Conservation (phyloP, 2,797 vertebrate genomes). For the Macrochelys suwanniensis region DNA sequence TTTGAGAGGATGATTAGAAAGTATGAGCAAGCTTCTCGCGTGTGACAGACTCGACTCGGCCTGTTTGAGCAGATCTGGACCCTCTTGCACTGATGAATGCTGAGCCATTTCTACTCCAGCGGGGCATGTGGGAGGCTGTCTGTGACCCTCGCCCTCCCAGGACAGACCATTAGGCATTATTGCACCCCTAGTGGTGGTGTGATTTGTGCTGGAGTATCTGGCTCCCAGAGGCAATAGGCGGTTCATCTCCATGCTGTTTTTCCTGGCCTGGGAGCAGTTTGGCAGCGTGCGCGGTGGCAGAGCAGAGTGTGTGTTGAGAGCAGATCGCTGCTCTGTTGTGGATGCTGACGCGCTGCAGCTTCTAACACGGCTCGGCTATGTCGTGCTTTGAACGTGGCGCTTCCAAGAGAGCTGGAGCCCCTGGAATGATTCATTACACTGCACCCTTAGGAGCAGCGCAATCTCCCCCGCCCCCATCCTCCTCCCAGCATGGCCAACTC, state of each 20-base stretch:
- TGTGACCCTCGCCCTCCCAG: neutral
- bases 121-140: neutral
- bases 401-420: neutral
- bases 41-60: neutral
- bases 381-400: neutral
- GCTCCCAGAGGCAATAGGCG: neutral
- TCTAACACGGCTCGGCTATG: neutral
- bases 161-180: neutral
- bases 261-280: neutral
- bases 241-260: neutral
- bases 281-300: no score
- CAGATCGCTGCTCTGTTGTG: neutral
- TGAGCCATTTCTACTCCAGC: neutral
- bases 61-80: neutral
- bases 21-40: neutral
- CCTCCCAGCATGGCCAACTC: neutral
- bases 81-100: neutral
- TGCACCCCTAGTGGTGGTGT: neutral
- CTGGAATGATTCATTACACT: neutral
- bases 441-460: neutral
- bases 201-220: neutral
- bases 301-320: neutral
- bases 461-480: no score
- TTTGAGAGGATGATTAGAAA: neutral
- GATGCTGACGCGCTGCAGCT: neutral